Conservation (phyloP, 2,797 vertebrate species). For the Neoniphon sammara region DNA sequence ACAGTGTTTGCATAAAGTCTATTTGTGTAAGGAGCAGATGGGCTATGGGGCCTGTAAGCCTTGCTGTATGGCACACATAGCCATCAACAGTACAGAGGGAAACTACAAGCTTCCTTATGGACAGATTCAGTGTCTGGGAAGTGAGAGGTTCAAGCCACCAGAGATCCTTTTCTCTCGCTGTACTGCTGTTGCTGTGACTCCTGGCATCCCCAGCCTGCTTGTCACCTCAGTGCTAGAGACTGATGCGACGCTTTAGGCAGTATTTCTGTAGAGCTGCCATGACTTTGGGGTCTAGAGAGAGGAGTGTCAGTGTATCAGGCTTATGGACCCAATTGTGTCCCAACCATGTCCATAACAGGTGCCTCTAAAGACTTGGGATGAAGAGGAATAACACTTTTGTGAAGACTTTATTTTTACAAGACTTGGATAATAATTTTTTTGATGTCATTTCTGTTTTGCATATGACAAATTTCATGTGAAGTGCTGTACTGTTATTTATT, state of each 20-base stretch:
- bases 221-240: conserved; percentile 66
- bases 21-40: conserved; percentile 52
- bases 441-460: background rate
- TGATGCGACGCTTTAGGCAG: conserved; percentile 53
- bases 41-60: conserved; percentile 61
- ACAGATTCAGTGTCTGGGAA: conserved; percentile 57
- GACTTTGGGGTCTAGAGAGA: conserved; percentile 63
- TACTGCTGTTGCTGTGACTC: conserved; percentile 51
- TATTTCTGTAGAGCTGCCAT: conserved; percentile 66
- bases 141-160: conserved; percentile 68
- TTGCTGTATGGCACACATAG: conserved; percentile 57
- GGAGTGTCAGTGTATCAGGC: conserved; percentile 60
- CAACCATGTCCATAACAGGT: conserved; percentile 49
- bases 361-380: background rate
- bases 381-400: background rate
- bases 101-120: conserved; percentile 58
- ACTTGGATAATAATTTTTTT: too few species aligned
- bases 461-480: background rate
- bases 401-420: too few species aligned
- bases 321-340: too few species aligned
- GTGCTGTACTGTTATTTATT: too few species aligned
- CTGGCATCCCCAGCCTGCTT: conserved; percentile 56
- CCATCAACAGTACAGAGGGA: conserved; percentile 42
- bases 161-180: conserved; percentile 66
- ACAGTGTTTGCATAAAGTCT: too few species aligned